A percentile compares a stretch with the other conserved stretches of the same genome.
phyloP scores from a whole-genome alignment of 2,797 vertebrate species.

The Pempheris klunzingeri region DNA sequence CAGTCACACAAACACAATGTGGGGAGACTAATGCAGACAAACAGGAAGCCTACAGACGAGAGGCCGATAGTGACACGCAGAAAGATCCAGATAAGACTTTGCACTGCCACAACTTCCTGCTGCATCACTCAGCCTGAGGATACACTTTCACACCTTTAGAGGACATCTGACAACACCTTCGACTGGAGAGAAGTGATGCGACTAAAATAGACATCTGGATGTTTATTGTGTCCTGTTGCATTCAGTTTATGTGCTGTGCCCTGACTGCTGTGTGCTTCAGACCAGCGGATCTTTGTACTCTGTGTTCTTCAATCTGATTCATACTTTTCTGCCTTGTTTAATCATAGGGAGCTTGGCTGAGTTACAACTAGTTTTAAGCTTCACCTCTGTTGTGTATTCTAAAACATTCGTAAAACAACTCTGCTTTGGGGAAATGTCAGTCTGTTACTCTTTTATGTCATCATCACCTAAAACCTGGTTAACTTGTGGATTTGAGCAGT shows the following conservation, averaged over 20 bases:
- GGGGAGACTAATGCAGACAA: conserved; percentile 30
- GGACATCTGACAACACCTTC: conserved; percentile 71
- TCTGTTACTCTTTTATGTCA: neutral
- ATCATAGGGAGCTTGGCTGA: neutral
- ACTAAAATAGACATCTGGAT: conserved; percentile 53
- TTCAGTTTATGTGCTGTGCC: conserved; percentile 33
- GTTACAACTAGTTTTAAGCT: neutral
- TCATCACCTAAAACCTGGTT: neutral
- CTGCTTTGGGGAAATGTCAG: neutral
- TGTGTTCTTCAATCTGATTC: neutral
- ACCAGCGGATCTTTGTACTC: neutral
- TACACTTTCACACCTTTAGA: conserved; percentile 69
- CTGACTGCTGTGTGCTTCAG: conserved; percentile 1
- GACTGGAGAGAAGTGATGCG: conserved; percentile 37
- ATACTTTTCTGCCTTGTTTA: neutral
- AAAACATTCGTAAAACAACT: neutral
- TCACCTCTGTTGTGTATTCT: no score
- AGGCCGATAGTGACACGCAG: conserved; percentile 37
- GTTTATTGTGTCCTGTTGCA: conserved; percentile 24
- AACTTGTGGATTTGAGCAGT: neutral
- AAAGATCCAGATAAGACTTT: conserved; percentile 45
- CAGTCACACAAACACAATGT: neutral
- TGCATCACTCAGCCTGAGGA: conserved; percentile 65
- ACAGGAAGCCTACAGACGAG: conserved; percentile 41
- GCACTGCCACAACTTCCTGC: conserved; percentile 44